Conservation (phyloP, 2,888 invertebrate genomes). For the Drosophila meridionalis region DNA sequence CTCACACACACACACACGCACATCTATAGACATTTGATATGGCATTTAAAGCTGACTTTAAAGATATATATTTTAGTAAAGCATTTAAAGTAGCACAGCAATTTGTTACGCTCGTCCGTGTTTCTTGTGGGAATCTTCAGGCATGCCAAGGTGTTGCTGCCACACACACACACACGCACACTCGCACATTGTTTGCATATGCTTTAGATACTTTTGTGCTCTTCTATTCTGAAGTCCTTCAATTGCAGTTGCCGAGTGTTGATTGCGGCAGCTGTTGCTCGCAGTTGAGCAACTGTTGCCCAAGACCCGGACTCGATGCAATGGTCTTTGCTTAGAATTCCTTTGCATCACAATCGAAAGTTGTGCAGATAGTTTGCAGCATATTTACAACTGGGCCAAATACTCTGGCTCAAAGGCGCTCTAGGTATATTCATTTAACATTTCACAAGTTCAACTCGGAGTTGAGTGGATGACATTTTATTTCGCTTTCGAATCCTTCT, state of each 20-base stretch:
- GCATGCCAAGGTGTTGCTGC: slow-evolving; percentile 35
- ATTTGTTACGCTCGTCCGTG: slow-evolving; percentile 58
- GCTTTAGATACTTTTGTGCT: background rate
- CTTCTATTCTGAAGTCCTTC: background rate
- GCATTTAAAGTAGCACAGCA: slow-evolving; percentile 73
- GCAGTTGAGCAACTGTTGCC: slow-evolving; percentile 1
- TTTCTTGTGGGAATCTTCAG: slow-evolving; percentile 43
- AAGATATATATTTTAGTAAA: slow-evolving; percentile 64
- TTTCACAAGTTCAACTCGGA: background rate
- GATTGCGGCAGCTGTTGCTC: slow-evolving; percentile 3
- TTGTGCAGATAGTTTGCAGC: background rate
- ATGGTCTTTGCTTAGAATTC: background rate
- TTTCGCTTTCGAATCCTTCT: slow-evolving; percentile 6
- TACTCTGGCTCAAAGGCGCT: background rate
- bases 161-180: background rate
- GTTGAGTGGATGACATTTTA: slow-evolving; percentile 14
- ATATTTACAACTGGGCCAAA: background rate
- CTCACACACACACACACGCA: background rate
- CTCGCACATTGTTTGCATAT: slow-evolving; percentile 14
- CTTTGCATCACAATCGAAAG: background rate
- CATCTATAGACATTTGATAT: slow-evolving; percentile 44
- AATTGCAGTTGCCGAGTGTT: background rate
- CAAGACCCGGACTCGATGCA: background rate
- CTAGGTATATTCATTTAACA: background rate
- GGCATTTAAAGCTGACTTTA: slow-evolving; percentile 59